Base-by-base conservation (phyloP, 2,113 vertebrate genomes). In the Neotoma lepida region DNA sequence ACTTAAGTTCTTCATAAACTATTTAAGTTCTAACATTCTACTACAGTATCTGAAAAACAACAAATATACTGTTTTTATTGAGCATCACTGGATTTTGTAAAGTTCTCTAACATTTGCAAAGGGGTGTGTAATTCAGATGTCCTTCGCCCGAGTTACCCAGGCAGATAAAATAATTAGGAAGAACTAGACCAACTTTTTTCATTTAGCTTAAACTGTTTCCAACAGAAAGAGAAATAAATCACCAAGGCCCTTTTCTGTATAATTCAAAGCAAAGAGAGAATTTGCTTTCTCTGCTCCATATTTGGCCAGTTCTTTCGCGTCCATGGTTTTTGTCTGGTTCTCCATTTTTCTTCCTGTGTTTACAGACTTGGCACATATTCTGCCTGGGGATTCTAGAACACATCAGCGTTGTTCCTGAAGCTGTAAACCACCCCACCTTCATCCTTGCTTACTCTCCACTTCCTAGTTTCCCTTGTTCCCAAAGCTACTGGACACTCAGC, bases 191-290 rank as follows among this genome's bases (percentile, higher is more conserved):
- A 93, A 76, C n/a, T 86, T 87, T 86, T 87, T 94, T 88, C 63
- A 22, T 74, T 90, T 91, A 51, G 17, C 44, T 94, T 84, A 71
- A 89, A 22, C 26, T 89, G 30, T 95, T 95, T 81, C 54, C 44
- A 80, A 84, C 33, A 85, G 71, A 90, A 91, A n/a, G 51, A 94
- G 61, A 91, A 93, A 33, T 71, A 86, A 96, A 74, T 56, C 18
- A 1, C 22, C 35, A 41, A 95, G 58, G 80, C 46, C 84, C 51
- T 87, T 91, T 94, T 95, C n/a, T 93, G 84, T 85, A 94, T 90
- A 85, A 61, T 85, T 86, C 78, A 87, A 95, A 20, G 84, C 73
- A 90, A 96, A 93, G 66, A 33, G 74, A 71, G 20, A 73, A 89
- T 86, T 76, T 87, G 49, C 89, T 95, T 81, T 77, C 35, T 88